A percentile compares a stretch with the other conserved stretches of the same genome.
phyloP scores from a whole-genome alignment of 2,888 invertebrate species.

The Lepeophtheirus nordmannii region DNA sequence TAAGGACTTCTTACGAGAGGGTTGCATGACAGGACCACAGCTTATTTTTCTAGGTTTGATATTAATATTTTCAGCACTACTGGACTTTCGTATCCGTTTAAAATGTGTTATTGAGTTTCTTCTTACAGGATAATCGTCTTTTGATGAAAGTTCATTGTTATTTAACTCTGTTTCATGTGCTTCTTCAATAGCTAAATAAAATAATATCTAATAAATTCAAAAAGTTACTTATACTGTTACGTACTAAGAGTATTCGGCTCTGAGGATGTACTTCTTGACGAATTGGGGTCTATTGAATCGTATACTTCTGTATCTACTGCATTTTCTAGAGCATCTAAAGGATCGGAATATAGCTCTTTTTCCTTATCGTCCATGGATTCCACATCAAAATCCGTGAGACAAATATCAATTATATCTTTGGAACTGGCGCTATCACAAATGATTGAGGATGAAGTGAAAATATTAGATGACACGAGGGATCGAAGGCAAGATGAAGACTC shows the following conservation, averaged over 20 bases:
- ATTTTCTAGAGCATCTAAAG: background rate
- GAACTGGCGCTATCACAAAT: constrained; percentile 2
- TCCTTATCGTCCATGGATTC: background rate
- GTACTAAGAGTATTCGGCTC: background rate
- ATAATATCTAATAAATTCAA: background rate
- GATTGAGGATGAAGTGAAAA: constrained; percentile 2
- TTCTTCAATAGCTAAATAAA: background rate
- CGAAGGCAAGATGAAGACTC: background rate
- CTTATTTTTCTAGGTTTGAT: constrained; percentile 2
- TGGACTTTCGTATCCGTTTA: background rate
- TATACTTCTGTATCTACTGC: background rate
- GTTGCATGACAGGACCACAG: background rate
- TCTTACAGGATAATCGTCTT: too few species aligned
- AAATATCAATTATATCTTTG: constrained; percentile 6
- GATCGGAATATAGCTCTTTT: background rate
- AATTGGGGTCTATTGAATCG: background rate
- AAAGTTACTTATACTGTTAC: background rate
- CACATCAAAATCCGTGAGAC: background rate
- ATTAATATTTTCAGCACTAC: background rate
- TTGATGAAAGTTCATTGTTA: background rate
- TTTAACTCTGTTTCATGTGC: background rate
- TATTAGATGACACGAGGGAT: background rate
- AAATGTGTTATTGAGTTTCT: background rate
- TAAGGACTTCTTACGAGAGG: constrained; percentile 1
- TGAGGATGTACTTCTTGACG: background rate